These are phyloP conservation scores for Lonchura striata DNA, from an alignment of 2,113 vertebrate genomes.

Conservation along the genomic window DNA sequence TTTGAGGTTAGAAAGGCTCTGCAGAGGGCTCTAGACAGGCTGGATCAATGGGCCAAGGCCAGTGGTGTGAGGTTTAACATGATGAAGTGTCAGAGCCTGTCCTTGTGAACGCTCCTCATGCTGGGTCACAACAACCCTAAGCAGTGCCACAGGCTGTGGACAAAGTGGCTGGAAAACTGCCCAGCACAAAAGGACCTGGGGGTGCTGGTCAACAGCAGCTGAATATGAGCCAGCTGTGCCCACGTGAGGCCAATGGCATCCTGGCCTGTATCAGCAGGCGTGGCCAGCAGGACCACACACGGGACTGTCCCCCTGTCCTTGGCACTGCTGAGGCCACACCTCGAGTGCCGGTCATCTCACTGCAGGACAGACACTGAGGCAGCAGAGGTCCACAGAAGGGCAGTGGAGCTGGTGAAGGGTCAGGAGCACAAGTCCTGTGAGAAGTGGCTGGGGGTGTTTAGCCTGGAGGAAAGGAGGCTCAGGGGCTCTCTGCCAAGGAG, in stretches of 20 bases:
- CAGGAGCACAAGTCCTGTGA: background rate
- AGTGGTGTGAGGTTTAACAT: background rate
- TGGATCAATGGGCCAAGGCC: fast-evolving
- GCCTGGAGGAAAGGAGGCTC: background rate
- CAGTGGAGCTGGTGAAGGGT: fast-evolving
- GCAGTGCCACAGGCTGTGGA: background rate
- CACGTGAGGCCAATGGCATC: background rate
- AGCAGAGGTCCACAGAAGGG: background rate
- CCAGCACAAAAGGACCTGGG: fast-evolving
- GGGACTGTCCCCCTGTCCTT: too few species aligned
- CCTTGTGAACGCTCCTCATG: background rate
- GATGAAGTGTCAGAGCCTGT: background rate
- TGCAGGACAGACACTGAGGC: background rate
- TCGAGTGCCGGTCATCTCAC: fast-evolving
- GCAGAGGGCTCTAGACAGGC: background rate
- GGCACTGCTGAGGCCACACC: background rate
- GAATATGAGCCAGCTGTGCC: too few species aligned
- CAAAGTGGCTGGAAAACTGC: background rate
- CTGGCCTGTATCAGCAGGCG: background rate
- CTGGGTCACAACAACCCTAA: background rate
- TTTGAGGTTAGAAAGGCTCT: background rate
- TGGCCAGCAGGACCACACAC: fast-evolving
- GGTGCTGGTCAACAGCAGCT: background rate
- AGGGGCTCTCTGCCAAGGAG: background rate
- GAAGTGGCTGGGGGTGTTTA: fast-evolving